Base-by-base conservation (phyloP, 2,113 vertebrate genomes). In the Leucosticte australis region DNA sequence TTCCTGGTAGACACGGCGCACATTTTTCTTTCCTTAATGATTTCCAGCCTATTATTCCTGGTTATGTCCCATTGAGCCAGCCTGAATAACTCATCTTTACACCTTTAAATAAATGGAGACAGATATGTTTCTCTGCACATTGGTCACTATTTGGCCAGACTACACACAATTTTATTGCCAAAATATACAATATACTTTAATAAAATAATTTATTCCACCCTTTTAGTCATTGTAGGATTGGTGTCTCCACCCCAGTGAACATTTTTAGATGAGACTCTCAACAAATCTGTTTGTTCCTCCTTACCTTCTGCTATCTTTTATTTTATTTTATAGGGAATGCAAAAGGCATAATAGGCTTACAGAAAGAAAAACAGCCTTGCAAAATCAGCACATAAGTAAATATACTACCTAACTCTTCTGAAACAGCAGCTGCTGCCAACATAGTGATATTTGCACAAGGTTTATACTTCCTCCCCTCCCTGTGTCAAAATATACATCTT, bases 21-120 rank as follows among this genome's bases (percentile, higher is more conserved):
- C 76, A 83, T 96, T 97, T 95, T 96, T 97, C 87, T 92, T 85
- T 87, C 73, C 85, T 96, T 95, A 95, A 95, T 87, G 74, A 90
- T 89, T 95, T 95, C 93, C 94, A 97, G 86, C 64, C 79, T 52
- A 78, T 95, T 95, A 93, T 92, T 93, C 79, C 85, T 92, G 35
- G 76, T 96, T 88, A 70, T 75, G 91, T 64, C 79, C 79, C 85
- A 86, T 1, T 55, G 63, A 81, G 82, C 35, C 59, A 92, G 73
- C 15, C 60, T 68, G 41, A 94, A 94, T 95, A 95, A 94, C 79
- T 95, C 95, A 90, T 95, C 93, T 92, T 92, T 93, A 95, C 79
- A 95, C 93, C 82, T 97, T 90, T 0, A 1, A 97, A 86, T 88
- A 95, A 92, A 90, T 63, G 87, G 79, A 94, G 93, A 92, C 84